Evolutionary conservation across 2,888 invertebrate species (phyloP), one percentile per base, ranked within the genome.

Genomic region (Pseudococcus viburni): DNA sequence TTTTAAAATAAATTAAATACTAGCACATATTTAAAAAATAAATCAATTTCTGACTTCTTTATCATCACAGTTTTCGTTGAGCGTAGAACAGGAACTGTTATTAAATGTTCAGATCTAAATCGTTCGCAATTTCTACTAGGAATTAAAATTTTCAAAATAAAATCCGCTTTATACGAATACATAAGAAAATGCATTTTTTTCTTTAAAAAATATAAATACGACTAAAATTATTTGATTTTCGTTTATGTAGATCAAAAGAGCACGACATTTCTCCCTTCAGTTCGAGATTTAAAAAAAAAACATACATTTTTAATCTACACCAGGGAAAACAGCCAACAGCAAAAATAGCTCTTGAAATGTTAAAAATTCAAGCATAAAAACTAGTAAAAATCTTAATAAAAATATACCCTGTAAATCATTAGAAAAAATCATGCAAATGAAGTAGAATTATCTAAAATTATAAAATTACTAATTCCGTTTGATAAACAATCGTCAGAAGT

Each of bases 61-160:
- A 19, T 84, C 84, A 88, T 88, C 88, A 88, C 88, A 88, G 88
- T 88, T 83, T 80, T 83, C 59, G 22, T 88, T 88, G 88, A 88
- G 88, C 83, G 73, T 88, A 88, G 80, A 87, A 80, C 51, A 88
- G 88, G 88, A 88, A 80, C 80, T 46, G 80, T 46, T 12, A 46
- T 83, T 83, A 19, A 19, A 46, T 19, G 8, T 46, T 83, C 80
- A 83, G 80, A 83, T 83, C 80, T n/a, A 73, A 73, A 33, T 33
- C 33, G 73, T 73, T 73, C 73, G 33, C 73, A 33, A 33, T 19
- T 7, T 73, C 33, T 73, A 73, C 17, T 33, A 33, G 33, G 33
- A 26, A 33, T 33, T 33, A 15, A 17, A 15, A 73, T 33, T 73
- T 73, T 73, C 15, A 73, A 15, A 2, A 33, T 17, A 26, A n/a